Percentiles rank a stretch among this genome's conserved stretches.
Conservation (phyloP, 2,888 invertebrate genomes). For the Agrilus mali region DNA sequence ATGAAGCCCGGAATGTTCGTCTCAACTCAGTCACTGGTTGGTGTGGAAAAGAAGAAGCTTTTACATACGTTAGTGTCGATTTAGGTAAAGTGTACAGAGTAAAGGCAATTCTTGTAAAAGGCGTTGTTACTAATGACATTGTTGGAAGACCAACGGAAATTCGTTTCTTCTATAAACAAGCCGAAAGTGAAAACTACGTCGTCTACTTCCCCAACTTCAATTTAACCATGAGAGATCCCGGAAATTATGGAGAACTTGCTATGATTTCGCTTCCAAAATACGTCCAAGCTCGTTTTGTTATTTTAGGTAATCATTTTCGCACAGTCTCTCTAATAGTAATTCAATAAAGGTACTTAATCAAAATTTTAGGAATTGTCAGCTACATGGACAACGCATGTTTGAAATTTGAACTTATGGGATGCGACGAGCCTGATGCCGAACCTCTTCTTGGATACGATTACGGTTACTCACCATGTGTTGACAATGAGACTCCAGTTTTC, state of each 20-base stretch:
- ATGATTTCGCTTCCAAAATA: slow-evolving; percentile 92
- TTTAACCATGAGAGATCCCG: slow-evolving; percentile 87
- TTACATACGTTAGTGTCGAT: slow-evolving; percentile 92
- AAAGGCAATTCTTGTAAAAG: slow-evolving; percentile 86
- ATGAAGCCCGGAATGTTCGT: slow-evolving; percentile 79
- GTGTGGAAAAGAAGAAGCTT: slow-evolving; percentile 95
- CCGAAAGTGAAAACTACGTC: slow-evolving; percentile 87
- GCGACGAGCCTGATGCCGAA: slow-evolving; percentile 72
- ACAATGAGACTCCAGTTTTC: slow-evolving; percentile 93
- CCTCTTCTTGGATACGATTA: slow-evolving; percentile 86
- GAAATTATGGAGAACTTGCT: slow-evolving; percentile 90
- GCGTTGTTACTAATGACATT: slow-evolving; percentile 88
- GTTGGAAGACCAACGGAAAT: slow-evolving; percentile 94
- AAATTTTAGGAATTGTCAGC: slow-evolving; percentile 66
- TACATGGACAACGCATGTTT: slow-evolving; percentile 95
- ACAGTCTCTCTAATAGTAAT: no score
- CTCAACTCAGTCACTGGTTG: slow-evolving; percentile 89
- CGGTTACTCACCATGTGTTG: slow-evolving; percentile 86
- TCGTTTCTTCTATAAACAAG: slow-evolving; percentile 91
- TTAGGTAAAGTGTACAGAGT: slow-evolving; percentile 85
- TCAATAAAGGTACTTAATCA: no score
- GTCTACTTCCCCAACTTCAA: slow-evolving; percentile 96
- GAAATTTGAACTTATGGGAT: slow-evolving; percentile 93
- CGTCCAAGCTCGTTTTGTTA: slow-evolving; percentile 86
- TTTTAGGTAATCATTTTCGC: slow-evolving; percentile 40